A percentile compares a stretch with the other conserved stretches of the same genome.
Conservation (phyloP, 2,888 invertebrate genomes). For the Mylabris sibirica region DNA sequence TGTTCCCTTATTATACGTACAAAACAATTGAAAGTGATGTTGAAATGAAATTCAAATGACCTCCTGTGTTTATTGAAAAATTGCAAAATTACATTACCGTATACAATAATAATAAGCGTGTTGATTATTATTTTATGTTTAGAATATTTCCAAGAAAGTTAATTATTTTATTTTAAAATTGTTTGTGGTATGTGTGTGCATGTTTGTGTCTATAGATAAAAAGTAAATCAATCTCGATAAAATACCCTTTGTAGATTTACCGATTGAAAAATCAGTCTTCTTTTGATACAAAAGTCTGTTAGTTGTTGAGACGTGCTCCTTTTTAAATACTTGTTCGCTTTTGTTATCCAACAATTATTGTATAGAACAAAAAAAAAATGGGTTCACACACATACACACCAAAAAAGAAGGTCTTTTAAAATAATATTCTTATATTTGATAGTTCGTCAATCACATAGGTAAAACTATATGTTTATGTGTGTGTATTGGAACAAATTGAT, state of each 20-base stretch:
- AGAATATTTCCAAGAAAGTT: neutral
- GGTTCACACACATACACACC: neutral
- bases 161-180: neutral
- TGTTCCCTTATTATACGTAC: neutral
- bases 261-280: neutral
- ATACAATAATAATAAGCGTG: neutral
- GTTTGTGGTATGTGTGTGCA: neutral
- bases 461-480: neutral
- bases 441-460: neutral
- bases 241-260: neutral
- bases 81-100: neutral
- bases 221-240: neutral
- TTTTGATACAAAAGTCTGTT: neutral
- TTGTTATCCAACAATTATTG: neutral
- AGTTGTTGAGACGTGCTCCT: neutral
- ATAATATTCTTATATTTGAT: neutral
- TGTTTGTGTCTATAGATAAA: neutral
- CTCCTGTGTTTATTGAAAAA: neutral
- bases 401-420: neutral
- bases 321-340: neutral
- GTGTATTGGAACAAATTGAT: slow-evolving; percentile 13
- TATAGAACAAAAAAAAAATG: neutral
- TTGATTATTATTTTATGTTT: neutral
- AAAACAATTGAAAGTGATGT: neutral
- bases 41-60: neutral